These are phyloP conservation scores for Nemurella pictetii DNA, from an alignment of 2,888 invertebrate species.

Conservation along the genomic window DNA sequence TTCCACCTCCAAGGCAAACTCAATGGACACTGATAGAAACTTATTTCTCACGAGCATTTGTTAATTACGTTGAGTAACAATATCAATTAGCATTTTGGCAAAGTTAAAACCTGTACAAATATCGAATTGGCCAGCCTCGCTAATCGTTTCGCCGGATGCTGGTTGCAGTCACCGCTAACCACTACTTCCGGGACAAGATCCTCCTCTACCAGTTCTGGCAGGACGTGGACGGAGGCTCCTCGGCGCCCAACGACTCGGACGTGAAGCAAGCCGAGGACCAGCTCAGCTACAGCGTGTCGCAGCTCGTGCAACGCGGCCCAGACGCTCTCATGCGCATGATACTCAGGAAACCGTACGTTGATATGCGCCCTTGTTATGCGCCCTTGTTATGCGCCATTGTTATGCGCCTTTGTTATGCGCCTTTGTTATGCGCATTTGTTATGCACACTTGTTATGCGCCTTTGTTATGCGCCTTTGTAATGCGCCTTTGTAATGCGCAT, in stretches of 20 bases:
- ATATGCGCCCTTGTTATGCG: too few relatives aligned
- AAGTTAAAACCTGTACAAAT: neutral
- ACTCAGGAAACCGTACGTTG: conserved; percentile 73
- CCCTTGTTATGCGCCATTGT: too few relatives aligned
- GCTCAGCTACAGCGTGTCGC: conserved; percentile 66
- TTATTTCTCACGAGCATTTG: too few relatives aligned
- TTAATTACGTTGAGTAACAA: too few relatives aligned
- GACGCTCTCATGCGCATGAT: conserved; percentile 81
- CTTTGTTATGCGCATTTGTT: too few relatives aligned
- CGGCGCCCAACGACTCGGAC: conserved; percentile 61
- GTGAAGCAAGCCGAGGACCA: conserved; percentile 68
- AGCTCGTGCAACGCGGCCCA: conserved; percentile 71
- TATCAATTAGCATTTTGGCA: neutral
- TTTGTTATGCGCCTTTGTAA: too few relatives aligned
- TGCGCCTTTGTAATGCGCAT: too few relatives aligned
- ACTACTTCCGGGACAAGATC: conserved; percentile 81
- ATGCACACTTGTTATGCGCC: too few relatives aligned
- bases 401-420: too few relatives aligned
- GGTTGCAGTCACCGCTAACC: conserved; percentile 70
- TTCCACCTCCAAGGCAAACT: too few relatives aligned
- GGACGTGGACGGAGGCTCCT: conserved; percentile 66
- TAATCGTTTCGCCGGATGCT: neutral
- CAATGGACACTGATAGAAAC: too few relatives aligned
- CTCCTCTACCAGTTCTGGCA: conserved; percentile 79
- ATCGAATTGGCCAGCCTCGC: neutral